These are phyloP conservation scores for Pycnonotus jocosus DNA, from an alignment of 2,113 vertebrate species.

Conservation along the genomic window DNA sequence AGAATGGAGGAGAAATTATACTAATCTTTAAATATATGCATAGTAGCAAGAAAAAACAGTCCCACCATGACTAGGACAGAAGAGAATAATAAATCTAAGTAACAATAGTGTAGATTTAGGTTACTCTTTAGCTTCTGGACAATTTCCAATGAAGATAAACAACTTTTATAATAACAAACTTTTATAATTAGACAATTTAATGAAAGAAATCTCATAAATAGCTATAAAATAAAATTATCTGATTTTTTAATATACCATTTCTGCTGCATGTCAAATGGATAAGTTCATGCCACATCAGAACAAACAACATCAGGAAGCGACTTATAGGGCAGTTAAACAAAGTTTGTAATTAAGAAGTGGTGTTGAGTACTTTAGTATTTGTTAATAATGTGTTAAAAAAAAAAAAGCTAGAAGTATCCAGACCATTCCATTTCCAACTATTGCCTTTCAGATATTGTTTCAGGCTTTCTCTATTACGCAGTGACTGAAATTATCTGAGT, in stretches of 20 bases:
- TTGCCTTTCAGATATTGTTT: neutral
- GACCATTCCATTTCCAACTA: neutral
- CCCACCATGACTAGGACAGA: neutral
- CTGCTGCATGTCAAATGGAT: neutral
- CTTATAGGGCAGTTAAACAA: neutral
- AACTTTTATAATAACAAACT: neutral
- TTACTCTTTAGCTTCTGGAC: neutral
- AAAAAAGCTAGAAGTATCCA: neutral
- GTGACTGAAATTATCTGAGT: neutral
- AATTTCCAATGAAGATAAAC: neutral
- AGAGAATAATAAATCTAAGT: neutral
- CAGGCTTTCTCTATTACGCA: neutral
- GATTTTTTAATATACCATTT: neutral
- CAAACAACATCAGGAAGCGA: neutral
- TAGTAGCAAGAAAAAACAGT: neutral
- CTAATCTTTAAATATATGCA: neutral
- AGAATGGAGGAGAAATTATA: neutral
- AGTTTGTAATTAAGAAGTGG: neutral
- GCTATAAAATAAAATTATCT: neutral
- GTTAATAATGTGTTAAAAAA: neutral
- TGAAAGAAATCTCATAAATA: neutral
- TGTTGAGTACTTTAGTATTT: neutral
- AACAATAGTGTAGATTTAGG: neutral
- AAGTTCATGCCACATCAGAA: rapidly evolving
- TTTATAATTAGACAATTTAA: neutral